Base-by-base conservation (phyloP, 1,140 invertebrate species). In the Arctopsyche grandis region DNA sequence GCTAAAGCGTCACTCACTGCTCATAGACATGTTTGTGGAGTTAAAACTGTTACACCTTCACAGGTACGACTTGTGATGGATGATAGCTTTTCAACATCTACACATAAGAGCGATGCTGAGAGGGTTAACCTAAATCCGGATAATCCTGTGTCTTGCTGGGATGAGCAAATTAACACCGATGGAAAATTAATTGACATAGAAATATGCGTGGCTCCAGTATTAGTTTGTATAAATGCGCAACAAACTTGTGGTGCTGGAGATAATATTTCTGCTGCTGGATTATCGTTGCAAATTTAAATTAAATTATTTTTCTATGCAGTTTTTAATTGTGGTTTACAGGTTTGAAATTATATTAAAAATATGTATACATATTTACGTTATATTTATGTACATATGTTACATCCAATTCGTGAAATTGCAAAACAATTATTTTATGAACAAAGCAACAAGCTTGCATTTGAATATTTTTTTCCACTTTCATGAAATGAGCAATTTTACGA, bases 231-330 rank as follows among this genome's bases (percentile, higher is more conserved):
- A 0, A 88, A 95, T 81, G 94, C 94, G 0, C 90, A 92, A 60
- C 92, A 96, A 83, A 97, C 96, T 14, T 95, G 93, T 0, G 95
- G 96, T 0, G 95, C 94, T 12, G 95, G 96, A 0, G 95, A 97
- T 85, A 97, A 97, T 84, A 95, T 97, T 77, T 96, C 95, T 0
- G 94, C 94, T 43, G 94, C 95, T 9, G 95, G 94, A 19, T 85
- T 97, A 4, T 92, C 94, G 29, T 88, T 94, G 43, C 95, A 97
- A 86, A 90, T 95, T 70, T 91, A 88, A 85, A 16, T 21, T 21
- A 21, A 16, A 21, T 60, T 60, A 5, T 5, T 52, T 52, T 52
- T 1, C 3, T 52, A n/a, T 10, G 1, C 48, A 52, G 48, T 52
- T 52, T n/a, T 52, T 7, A 7, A 38, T 38, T 38, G 29, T 38